These are phyloP conservation scores for Microchirus variegatus DNA, from an alignment of 2,797 vertebrate species.

Conservation along the genomic window DNA sequence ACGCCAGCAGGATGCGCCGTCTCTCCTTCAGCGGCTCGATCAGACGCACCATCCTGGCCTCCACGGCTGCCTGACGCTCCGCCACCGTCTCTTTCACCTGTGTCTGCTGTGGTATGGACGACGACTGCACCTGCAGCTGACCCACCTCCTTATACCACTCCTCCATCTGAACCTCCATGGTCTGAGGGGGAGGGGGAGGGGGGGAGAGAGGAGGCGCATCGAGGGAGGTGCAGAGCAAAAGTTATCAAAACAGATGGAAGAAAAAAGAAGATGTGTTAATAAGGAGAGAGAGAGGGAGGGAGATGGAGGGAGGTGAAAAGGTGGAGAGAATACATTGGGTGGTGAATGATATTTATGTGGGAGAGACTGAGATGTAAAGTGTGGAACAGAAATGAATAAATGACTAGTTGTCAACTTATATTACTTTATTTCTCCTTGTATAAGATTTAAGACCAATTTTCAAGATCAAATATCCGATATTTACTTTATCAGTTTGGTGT, in stretches of 20 bases:
- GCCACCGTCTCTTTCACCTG: slow-evolving; percentile 82
- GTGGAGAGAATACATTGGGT: slow-evolving; percentile 8
- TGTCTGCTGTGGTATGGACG: slow-evolving; percentile 85
- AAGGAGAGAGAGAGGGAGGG: not conserved
- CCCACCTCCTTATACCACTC: slow-evolving; percentile 92
- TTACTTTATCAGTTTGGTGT: no score
- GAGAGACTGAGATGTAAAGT: slow-evolving; percentile 20
- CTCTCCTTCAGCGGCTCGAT: slow-evolving; percentile 93
- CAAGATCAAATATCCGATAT: no score
- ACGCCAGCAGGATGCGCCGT: slow-evolving; percentile 88
- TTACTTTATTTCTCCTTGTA: no score
- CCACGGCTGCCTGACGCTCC: slow-evolving; percentile 84
- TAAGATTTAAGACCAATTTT: no score
- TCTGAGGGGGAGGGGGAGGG: slow-evolving; percentile 71
- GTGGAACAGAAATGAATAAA: slow-evolving; percentile 9
- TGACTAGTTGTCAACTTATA: no score
- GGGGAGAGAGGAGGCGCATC: not conserved
- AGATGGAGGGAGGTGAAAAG: not conserved
- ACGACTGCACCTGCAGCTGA: slow-evolving; percentile 86
- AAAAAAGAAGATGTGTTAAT: slow-evolving; percentile 1
- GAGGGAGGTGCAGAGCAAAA: no score
- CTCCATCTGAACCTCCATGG: slow-evolving; percentile 93
- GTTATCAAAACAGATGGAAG: slow-evolving; percentile 7
- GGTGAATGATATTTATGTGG: slow-evolving; percentile 8
- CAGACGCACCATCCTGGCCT: slow-evolving; percentile 89